Evolutionary conservation across 2,797 vertebrate genomes (phyloP).

Genomic region (Enteromius thamalakanensis): DNA sequence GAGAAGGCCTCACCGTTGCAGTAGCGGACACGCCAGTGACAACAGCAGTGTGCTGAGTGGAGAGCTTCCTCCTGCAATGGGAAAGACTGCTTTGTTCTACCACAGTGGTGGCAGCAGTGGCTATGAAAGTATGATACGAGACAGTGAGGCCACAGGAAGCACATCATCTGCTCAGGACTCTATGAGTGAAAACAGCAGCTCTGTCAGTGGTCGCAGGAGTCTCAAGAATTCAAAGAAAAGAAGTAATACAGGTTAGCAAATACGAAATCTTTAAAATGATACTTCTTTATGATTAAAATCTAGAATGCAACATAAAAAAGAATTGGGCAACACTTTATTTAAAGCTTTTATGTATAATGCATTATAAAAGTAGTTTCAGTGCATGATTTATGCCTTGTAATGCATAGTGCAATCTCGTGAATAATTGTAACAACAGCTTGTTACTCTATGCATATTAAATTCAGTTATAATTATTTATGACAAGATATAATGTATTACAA

Average conservation of each 20-base stretch:
- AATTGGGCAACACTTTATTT: too few species aligned
- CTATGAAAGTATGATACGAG: conserved; percentile 97
- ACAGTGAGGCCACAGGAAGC: conserved; percentile 94
- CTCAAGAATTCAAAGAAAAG: conserved; percentile 94
- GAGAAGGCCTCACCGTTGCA: conserved; percentile 89
- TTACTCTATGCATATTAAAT: too few species aligned
- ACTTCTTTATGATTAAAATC: background rate
- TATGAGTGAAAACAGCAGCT: conserved; percentile 94
- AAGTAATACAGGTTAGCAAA: conserved; percentile 83
- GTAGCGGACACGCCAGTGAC: conserved; percentile 93
- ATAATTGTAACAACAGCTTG: too few species aligned
- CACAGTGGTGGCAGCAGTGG: conserved; percentile 98
- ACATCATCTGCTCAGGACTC: conserved; percentile 95
- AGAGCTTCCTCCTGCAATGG: conserved; percentile 96
- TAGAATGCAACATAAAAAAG: background rate
- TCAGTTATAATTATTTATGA: background rate
- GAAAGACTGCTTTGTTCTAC: conserved; percentile 95
- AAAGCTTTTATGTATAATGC: too few species aligned
- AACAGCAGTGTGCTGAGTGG: conserved; percentile 95
- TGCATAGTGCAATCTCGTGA: too few species aligned
- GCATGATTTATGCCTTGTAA: too few species aligned
- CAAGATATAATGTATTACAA: background rate
- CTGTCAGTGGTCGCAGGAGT: conserved; percentile 83
- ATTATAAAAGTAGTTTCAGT: too few species aligned
- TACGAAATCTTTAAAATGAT: background rate